Percentiles rank a stretch among this genome's conserved stretches.
Conservation (phyloP, 2,797 vertebrate species). For the Agapornis canus region DNA sequence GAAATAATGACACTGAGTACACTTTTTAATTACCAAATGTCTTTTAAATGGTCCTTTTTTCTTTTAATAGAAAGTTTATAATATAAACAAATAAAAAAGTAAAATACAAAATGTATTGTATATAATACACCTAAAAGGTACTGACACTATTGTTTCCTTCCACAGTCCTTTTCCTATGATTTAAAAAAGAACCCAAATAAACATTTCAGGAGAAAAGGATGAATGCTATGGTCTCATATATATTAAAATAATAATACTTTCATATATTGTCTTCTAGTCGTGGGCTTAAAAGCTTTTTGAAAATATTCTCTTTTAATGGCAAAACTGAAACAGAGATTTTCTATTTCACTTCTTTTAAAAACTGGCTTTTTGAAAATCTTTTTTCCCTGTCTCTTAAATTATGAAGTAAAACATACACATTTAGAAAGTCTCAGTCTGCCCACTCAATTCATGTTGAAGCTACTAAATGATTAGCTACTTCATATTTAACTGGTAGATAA, state of each 20-base stretch:
- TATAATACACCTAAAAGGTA: not conserved
- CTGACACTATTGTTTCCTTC: not conserved
- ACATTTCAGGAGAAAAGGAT: not conserved
- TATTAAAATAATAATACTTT: not conserved
- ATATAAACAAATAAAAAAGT: conserved; percentile 48
- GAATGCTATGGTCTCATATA: not conserved
- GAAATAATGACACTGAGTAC: conserved; percentile 57
- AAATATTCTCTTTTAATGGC: not conserved
- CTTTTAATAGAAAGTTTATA: conserved; percentile 30
- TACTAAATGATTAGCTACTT: not conserved
- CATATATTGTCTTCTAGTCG: not conserved
- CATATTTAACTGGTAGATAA: not conserved
- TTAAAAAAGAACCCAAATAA: not conserved
- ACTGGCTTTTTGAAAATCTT: not conserved
- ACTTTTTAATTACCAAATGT: conserved; percentile 70
- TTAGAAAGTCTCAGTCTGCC: not conserved
- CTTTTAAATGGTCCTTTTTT: conserved; percentile 56
- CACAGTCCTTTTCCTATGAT: not conserved
- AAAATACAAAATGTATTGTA: not conserved
- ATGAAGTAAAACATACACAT: not conserved
- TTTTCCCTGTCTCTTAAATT: not conserved
- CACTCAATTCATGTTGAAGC: not conserved
- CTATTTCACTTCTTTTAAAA: conserved; percentile 6
- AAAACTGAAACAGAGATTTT: not conserved
- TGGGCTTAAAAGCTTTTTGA: not conserved